Conservation (phyloP, 2,113 vertebrate species). For the Pholis gunnellus region DNA sequence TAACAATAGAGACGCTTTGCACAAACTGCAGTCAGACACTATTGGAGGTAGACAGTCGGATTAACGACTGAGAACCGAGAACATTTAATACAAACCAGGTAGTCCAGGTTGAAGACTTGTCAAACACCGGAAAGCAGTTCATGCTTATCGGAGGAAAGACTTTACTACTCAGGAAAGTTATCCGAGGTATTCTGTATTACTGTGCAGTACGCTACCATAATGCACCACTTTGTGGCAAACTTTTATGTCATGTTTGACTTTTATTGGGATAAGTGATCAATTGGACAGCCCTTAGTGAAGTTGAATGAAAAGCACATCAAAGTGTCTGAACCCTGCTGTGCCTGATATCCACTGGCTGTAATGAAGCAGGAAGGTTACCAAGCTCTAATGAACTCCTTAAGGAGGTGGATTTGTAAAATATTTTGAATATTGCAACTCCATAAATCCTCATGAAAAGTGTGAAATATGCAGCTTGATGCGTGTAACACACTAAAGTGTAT, state of each 20-base stretch:
- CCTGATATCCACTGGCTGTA: background rate
- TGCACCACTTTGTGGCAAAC: background rate
- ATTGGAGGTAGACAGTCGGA: background rate
- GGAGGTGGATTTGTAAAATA: background rate
- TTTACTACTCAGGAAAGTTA: background rate
- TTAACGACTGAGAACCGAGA: background rate
- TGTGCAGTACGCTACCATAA: background rate
- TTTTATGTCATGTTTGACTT: background rate
- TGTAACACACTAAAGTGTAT: background rate
- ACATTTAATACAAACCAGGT: background rate
- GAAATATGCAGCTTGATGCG: background rate
- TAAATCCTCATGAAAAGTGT: background rate
- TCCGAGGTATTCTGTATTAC: background rate
- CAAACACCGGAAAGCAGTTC: background rate
- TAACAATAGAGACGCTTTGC: background rate
- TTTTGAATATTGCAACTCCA: background rate
- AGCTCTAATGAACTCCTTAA: constrained; percentile 23
- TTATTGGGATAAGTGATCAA: background rate
- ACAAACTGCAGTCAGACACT: background rate
- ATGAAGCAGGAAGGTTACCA: background rate
- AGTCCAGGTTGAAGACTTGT: background rate
- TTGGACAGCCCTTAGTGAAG: background rate
- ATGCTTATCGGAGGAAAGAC: background rate
- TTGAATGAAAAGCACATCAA: constrained; percentile 24
- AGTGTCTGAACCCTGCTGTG: constrained; percentile 23